A percentile compares a stretch with the other conserved stretches of the same genome.
Conservation (phyloP, 2,113 vertebrate genomes). For the Rhinogobius similis region DNA sequence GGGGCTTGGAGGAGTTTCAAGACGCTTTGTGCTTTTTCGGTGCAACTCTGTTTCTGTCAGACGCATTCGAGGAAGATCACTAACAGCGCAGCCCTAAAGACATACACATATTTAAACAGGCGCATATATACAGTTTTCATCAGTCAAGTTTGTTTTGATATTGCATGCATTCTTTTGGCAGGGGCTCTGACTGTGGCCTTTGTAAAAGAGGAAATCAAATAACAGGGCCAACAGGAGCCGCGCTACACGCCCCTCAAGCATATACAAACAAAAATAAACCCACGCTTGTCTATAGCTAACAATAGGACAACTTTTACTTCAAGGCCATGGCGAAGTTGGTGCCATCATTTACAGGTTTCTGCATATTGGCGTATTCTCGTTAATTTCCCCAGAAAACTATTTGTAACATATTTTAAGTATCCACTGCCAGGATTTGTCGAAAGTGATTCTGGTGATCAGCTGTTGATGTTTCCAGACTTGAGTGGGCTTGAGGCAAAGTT, state of each 20-base stretch:
- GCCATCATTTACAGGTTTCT: slow-evolving; percentile 62
- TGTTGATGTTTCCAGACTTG: slow-evolving; percentile 49
- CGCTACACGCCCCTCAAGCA: slow-evolving; percentile 69
- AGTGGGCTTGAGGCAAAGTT: slow-evolving; percentile 43
- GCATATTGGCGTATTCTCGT: slow-evolving; percentile 50
- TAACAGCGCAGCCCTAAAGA: slow-evolving; percentile 66
- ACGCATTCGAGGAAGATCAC: slow-evolving; percentile 71
- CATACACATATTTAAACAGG: slow-evolving; percentile 30
- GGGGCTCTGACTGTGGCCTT: slow-evolving; percentile 73
- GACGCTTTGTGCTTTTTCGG: slow-evolving; percentile 50
- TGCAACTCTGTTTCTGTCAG: slow-evolving; percentile 59
- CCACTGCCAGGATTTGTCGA: slow-evolving; percentile 64
- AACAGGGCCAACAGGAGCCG: slow-evolving; percentile 70
- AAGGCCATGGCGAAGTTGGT: slow-evolving; percentile 71
- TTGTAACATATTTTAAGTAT: slow-evolving; percentile 68
- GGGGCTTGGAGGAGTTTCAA: slow-evolving; percentile 68
- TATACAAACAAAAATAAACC: slow-evolving; percentile 75
- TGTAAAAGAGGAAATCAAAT: slow-evolving; percentile 76
- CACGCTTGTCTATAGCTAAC: slow-evolving; percentile 67
- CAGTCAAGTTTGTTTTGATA: slow-evolving; percentile 74
- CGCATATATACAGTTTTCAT: slow-evolving; percentile 63
- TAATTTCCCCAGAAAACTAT: slow-evolving; percentile 66
- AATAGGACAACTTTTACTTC: slow-evolving; percentile 77
- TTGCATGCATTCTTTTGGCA: slow-evolving; percentile 73
- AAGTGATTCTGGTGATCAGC: slow-evolving; percentile 66